Evolutionary conservation across 2,888 invertebrate species (phyloP), one percentile per base, ranked within the genome.

Genomic region (Apamea sordens): DNA sequence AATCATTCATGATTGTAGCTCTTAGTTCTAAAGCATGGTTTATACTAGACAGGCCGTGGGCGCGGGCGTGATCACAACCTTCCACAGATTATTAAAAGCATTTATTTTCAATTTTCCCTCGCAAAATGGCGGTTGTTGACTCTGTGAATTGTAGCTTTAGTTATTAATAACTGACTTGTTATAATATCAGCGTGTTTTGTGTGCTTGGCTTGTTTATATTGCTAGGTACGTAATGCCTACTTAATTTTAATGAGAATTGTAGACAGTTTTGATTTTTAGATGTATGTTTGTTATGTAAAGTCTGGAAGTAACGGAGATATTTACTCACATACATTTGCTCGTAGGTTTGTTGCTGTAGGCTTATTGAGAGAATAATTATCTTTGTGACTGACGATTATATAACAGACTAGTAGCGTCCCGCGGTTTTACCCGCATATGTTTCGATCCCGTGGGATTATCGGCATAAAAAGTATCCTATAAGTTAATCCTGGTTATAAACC

Each of bases 1-100:
- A 90, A 87, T 90, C 89, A 90, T 85, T 87, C 85, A 86, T 86
- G 85, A 75, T 83, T 84, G 85, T 78, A 61, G 81, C 77, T 86
- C 77, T 86, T 61, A 76, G 78, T 71, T 77, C 63, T 80, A 79
- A 86, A 85, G 76, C 85, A 69, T 76, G 77, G 80, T 78, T 81
- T 47, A 76, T 75, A 74, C 84, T 65, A 80, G 80, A 77, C 77
- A 61, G 71, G 74, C 71, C 73, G 89, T 88, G 88, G 89, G 89
- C 85, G 89, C 64, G 76, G 82, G 85, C 89, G 85, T 83, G 82
- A 86, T 83, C 86, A 63, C 73, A 74, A 53, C 78, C 84, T 82
- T 74, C 77, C 77, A 84, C 72, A 77, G 79, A 84, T 81, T 85
- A 80, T 65, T 69, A 65, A 70, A 61, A 44, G 32, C 74, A 87